phyloP scores from a whole-genome alignment of 37 sponge, comb jelly and placozoan species.

The Cliona cf. orientalis region DNA sequence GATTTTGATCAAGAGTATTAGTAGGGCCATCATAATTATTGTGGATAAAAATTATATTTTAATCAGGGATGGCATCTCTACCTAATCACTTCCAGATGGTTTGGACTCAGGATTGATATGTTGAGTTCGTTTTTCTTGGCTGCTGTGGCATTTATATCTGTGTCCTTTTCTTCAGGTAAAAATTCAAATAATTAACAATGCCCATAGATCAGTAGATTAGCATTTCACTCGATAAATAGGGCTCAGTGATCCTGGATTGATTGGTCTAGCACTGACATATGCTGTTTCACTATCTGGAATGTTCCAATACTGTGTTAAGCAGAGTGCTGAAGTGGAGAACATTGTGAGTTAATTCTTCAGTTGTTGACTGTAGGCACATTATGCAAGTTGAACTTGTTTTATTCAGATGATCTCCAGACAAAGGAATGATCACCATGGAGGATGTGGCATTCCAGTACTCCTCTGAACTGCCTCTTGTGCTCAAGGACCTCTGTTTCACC shows the following conservation, averaged over 20 bases:
- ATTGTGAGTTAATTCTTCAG: constrained; percentile 40
- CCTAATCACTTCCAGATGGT: constrained; percentile 73
- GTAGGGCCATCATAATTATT: not conserved
- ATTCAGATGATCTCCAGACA: constrained; percentile 24
- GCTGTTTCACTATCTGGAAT: constrained; percentile 74
- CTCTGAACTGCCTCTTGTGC: constrained; percentile 32
- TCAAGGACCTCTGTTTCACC: constrained; percentile 44
- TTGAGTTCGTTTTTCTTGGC: constrained; percentile 54
- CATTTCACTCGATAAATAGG: not conserved
- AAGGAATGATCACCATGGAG: constrained; percentile 11
- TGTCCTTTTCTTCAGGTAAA: constrained; percentile 45
- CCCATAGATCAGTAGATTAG: not conserved
- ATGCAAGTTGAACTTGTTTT: constrained; percentile 61
- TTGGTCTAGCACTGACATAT: constrained; percentile 80
- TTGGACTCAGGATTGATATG: constrained; percentile 76
- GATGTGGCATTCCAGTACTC: constrained; percentile 56
- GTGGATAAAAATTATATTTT: not conserved
- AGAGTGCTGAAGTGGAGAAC: constrained; percentile 88
- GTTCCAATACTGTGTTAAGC: constrained; percentile 79
- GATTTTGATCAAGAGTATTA: not conserved
- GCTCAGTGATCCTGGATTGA: constrained; percentile 41
- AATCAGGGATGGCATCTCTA: constrained; percentile 69
- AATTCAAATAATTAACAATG: not conserved
- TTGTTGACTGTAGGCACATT: constrained; percentile 31
- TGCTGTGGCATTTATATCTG: constrained; percentile 52